These are phyloP conservation scores for Sthenelais limicola DNA, from an alignment of 2,888 invertebrate species.

Conservation along the genomic window DNA sequence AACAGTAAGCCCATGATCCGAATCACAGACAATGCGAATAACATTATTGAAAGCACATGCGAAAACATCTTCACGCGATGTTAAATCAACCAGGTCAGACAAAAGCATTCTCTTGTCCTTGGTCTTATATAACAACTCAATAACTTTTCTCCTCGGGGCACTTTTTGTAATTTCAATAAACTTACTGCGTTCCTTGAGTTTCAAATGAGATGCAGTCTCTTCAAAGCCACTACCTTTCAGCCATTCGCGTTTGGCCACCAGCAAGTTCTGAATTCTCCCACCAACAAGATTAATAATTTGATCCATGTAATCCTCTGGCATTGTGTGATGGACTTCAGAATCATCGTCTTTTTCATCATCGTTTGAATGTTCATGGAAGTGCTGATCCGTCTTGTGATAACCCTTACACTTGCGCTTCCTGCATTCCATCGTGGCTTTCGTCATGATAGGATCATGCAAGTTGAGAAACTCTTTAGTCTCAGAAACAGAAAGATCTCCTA, in stretches of 20 bases:
- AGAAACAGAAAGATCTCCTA: slow-evolving; percentile 45
- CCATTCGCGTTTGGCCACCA: slow-evolving; percentile 45
- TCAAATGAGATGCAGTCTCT: slow-evolving; percentile 34
- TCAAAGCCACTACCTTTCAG: slow-evolving; percentile 37
- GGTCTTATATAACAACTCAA: slow-evolving; percentile 37
- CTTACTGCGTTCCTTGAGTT: slow-evolving; percentile 48
- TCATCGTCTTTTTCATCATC: not conserved
- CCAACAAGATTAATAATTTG: slow-evolving; percentile 47
- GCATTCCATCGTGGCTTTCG: not conserved
- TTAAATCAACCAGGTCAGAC: slow-evolving; percentile 41
- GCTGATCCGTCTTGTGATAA: not conserved
- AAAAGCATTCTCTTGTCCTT: slow-evolving; percentile 39
- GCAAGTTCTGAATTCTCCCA: slow-evolving; percentile 48
- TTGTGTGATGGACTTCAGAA: not conserved
- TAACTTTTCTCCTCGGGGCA: slow-evolving; percentile 38
- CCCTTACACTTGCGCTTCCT: not conserved
- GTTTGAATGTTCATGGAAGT: not conserved
- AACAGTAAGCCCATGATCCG: not conserved
- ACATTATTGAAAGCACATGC: slow-evolving; percentile 39
- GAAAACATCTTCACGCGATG: slow-evolving; percentile 39
- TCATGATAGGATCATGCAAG: slow-evolving; percentile 28
- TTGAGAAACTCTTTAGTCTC: slow-evolving; percentile 46
- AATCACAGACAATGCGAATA: slow-evolving; percentile 37
- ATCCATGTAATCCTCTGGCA: slow-evolving; percentile 42
- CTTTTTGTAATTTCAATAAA: slow-evolving; percentile 44